Base-by-base conservation (phyloP, 2,888 invertebrate species). In the Machimus atricapillus region DNA sequence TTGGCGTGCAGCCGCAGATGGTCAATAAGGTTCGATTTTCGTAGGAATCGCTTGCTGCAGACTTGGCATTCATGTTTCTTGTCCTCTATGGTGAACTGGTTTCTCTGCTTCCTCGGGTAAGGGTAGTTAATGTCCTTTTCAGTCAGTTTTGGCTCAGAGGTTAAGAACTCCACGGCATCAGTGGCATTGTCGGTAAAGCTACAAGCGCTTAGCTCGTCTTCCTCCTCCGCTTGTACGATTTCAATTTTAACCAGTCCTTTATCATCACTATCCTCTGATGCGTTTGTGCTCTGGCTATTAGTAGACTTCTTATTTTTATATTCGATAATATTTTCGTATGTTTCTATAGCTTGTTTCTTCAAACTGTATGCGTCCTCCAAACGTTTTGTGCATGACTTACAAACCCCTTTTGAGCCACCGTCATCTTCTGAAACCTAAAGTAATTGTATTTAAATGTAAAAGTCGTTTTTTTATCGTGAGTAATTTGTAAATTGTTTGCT, bases 1-100 rank as follows among this genome's bases (percentile, higher is more conserved):
- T 90, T 89, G 0, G 89, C 89, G 88, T 90, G 90, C 1, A 90
- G 77, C 7, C 90, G 85, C 0, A 90, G 52, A 86, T 90, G 90
- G 86, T 90, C 90, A 5, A 89, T 58, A 7, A 90, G 78, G 87
- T 90, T 90, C 0, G 90, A 90, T 77, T 89, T 89, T 7, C 89
- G 88, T 1, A 87, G 82, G 77, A 90, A 90, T 19, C 81, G 58
- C n/a, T 89, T 90, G 0, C 87, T 43, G 58, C 90, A 90, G 12
- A 90, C 88, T 76, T 89, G 87, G 66, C 90, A 90, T 14, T 79
- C 85, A 23, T 89, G 88, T 3, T 66, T 85, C 2, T 87, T 87
- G 14, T 77, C 78, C 7, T 77, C 82, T 1, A 31, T 66, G 31
- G 37, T 56, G 9, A 37, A 6, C 4, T 77, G 87, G 31, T 73